Evolutionary conservation across 2,113 vertebrate genomes (phyloP), one percentile per base, ranked within the genome.

Genomic region (Apistogramma diplotaenia): DNA sequence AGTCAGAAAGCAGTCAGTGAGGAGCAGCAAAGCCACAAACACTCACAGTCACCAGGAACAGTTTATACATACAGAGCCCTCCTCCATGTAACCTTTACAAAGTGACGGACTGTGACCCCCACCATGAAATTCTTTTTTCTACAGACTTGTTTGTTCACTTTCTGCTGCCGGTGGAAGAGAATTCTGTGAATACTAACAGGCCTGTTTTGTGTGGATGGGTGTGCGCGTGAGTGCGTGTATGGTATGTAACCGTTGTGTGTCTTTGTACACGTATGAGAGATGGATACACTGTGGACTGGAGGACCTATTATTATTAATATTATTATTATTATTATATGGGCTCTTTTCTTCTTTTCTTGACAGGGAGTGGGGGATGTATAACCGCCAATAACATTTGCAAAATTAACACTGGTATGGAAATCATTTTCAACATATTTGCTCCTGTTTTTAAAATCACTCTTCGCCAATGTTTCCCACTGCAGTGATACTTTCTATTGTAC

Each of bases 131-230:
- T 23, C 72, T 40, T 80, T 93, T 91, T 93, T 93, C 78, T 92
- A 93, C 88, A 87, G 89, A 93, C 86, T 91, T 79, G 70, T 82
- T 89, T 72, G 40, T 83, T 90, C 60, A 61, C 78, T 72, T 87
- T 87, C 84, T 56, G 84, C 60, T 29, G 78, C 82, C 27, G 60
- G 82, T 27, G 80, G 90, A 88, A 81, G 79, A 74, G 62, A 90
- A 83, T 81, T 88, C 86, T 92, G 89, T 93, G 90, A 93, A 91
- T 92, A 91, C 79, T 85, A 86, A 87, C 91, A 85, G 90, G 83
- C 89, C 85, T 56, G 82, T 60, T n/a, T 78, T 59, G 76, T 54
- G 74, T 9, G 73, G n/a, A 70, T 27, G 1, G 15, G 54, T 23
- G 59, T 56, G 75, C 8, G 76, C 33, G 74, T 4, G 33, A 73